Conservation (phyloP, 2,888 invertebrate species). For the Ochlodes sylvanus region DNA sequence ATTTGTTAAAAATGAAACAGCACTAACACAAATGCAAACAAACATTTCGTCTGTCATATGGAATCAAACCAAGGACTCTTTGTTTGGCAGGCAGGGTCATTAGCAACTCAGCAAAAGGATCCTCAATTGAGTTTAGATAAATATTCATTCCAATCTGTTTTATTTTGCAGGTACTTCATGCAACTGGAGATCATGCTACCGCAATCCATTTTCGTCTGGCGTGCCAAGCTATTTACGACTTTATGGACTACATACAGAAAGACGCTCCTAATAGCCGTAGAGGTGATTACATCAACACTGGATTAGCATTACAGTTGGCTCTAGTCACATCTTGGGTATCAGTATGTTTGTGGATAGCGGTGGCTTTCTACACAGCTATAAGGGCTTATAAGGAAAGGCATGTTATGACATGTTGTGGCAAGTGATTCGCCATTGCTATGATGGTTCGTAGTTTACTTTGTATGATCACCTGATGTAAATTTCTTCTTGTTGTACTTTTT, state of each 20-base stretch:
- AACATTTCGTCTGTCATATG: no score
- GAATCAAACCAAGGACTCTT: no score
- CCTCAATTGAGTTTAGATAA: no score
- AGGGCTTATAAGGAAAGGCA: constrained; percentile 78
- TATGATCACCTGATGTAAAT: no score
- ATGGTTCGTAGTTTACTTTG: no score
- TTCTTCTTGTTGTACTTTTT: no score
- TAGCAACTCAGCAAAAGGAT: no score
- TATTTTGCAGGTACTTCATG: constrained; percentile 69
- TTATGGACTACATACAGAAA: constrained; percentile 93
- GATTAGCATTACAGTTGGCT: constrained; percentile 87
- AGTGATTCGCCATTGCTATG: constrained; percentile 50
- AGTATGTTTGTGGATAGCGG: constrained; percentile 82
- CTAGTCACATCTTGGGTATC: constrained; percentile 87
- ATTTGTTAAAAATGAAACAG: no score
- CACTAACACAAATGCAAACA: no score
- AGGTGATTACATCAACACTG: constrained; percentile 90
- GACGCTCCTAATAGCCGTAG: constrained; percentile 87
- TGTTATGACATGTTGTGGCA: constrained; percentile 79
- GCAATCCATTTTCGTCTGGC: constrained; percentile 87
- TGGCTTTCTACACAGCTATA: constrained; percentile 80
- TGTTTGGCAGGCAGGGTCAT: no score
- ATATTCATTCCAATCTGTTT: constrained; percentile 9
- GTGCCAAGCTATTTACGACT: constrained; percentile 91
- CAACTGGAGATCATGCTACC: constrained; percentile 84